Conservation (phyloP, 2,113 vertebrate genomes). For the Channa argus region DNA sequence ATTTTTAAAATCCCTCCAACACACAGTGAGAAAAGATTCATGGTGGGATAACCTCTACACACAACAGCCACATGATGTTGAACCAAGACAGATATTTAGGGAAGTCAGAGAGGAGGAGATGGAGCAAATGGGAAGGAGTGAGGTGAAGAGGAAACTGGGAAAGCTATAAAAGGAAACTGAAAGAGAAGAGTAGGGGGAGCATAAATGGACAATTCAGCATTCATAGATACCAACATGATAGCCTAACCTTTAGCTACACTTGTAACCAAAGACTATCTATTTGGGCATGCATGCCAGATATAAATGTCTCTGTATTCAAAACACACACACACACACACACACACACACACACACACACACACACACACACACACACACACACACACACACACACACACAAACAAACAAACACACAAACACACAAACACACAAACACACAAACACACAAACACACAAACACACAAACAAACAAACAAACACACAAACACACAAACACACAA, state of each 20-base stretch:
- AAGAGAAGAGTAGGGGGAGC: constrained; percentile 8
- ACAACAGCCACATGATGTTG: constrained; percentile 7
- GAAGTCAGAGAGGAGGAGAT: not conserved
- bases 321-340: constrained; percentile 27
- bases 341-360: constrained; percentile 27
- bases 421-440: constrained; percentile 19
- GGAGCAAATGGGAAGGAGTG: not conserved
- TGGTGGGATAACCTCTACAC: constrained; percentile 14
- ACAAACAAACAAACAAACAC: too few relatives aligned
- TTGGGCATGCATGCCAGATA: constrained; percentile 30
- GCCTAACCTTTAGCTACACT: constrained; percentile 35
- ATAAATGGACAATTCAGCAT: constrained; percentile 1
- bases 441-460: constrained; percentile 27
- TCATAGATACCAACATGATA: constrained; percentile 22
- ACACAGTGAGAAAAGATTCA: constrained; percentile 21
- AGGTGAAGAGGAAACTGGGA: not conserved
- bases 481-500: too few relatives aligned
- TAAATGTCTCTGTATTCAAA: constrained; percentile 41
- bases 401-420: constrained; percentile 21
- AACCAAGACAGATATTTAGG: constrained; percentile 15
- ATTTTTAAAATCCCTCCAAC: constrained; percentile 70
- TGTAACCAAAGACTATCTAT: constrained; percentile 41
- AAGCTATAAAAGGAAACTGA: not conserved
- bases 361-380: constrained; percentile 27
- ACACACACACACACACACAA: constrained; percentile 15